A percentile compares a stretch with the other conserved stretches of the same genome.
phyloP scores from a whole-genome alignment of 35 echinoderm and acorn worm species.

The Diadema setosum region DNA sequence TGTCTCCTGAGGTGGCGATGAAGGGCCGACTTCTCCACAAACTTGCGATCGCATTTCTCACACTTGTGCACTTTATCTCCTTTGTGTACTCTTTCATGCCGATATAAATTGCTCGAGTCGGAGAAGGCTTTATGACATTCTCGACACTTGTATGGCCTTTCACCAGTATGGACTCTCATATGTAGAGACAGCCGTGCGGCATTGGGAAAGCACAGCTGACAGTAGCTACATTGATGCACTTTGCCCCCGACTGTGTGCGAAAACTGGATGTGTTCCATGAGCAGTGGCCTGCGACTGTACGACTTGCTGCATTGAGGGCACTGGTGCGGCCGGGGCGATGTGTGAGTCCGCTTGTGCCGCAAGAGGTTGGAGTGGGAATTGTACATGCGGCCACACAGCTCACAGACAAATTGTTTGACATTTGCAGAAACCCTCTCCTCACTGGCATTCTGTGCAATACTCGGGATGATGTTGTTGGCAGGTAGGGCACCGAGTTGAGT shows the following conservation, averaged over 20 bases:
- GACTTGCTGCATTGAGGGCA: neutral
- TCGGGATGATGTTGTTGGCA: neutral
- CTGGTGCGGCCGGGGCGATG: neutral
- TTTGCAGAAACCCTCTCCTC: no score
- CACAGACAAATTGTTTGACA: slow-evolving; percentile 1
- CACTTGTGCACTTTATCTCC: neutral
- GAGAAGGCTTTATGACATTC: neutral
- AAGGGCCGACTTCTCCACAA: neutral
- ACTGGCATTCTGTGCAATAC: no score
- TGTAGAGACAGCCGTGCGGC: neutral
- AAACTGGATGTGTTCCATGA: neutral
- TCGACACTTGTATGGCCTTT: neutral
- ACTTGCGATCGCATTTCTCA: neutral
- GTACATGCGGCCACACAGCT: slow-evolving; percentile 13
- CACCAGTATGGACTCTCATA: neutral
- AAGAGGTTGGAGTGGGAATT: neutral
- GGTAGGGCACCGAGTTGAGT: neutral
- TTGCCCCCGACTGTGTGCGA: neutral
- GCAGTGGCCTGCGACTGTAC: neutral
- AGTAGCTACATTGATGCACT: neutral
- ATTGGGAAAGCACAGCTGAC: neutral
- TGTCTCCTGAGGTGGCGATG: neutral
- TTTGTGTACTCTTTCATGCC: neutral
- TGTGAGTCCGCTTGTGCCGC: neutral
- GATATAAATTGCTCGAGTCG: neutral